A percentile compares a stretch with the other conserved stretches of the same genome.
Evolutionary conservation across 2,113 vertebrate genomes (phyloP).

Genomic region (Aleadryas rufinucha): DNA sequence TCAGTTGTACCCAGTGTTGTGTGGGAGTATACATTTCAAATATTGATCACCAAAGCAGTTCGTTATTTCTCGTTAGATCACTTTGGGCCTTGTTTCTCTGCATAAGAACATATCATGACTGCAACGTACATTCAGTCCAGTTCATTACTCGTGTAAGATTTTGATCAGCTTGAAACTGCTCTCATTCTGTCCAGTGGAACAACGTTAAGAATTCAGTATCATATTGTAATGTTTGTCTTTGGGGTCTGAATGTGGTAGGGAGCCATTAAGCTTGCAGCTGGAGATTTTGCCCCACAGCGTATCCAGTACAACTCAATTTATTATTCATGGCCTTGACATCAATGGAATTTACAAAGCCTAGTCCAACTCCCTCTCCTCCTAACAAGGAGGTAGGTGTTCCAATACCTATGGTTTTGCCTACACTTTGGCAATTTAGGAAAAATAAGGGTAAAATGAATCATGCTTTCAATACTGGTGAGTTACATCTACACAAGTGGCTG

Average conservation of each 20-base stretch:
- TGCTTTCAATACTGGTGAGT: not conserved
- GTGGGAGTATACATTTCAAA: not conserved
- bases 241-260: too few relatives aligned
- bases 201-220: not conserved
- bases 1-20: not conserved
- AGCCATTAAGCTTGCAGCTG: not conserved
- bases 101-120: not conserved
- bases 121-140: not conserved
- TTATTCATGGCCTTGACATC: not conserved
- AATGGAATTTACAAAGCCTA: not conserved
- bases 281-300: not conserved
- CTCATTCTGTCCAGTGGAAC: not conserved
- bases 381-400: too few relatives aligned
- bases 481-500: not conserved
- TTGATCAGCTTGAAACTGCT: not conserved
- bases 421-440: not conserved
- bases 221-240: not conserved
- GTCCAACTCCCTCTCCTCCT: not conserved
- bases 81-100: not conserved
- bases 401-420: not conserved
- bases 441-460: not conserved
- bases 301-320: not conserved
- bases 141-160: not conserved
- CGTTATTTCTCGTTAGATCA: not conserved
- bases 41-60: not conserved